A percentile compares a stretch with the other conserved stretches of the same genome.
Evolutionary conservation across 2,888 invertebrate genomes (phyloP).

Genomic region (Megastigmus dorsalis): DNA sequence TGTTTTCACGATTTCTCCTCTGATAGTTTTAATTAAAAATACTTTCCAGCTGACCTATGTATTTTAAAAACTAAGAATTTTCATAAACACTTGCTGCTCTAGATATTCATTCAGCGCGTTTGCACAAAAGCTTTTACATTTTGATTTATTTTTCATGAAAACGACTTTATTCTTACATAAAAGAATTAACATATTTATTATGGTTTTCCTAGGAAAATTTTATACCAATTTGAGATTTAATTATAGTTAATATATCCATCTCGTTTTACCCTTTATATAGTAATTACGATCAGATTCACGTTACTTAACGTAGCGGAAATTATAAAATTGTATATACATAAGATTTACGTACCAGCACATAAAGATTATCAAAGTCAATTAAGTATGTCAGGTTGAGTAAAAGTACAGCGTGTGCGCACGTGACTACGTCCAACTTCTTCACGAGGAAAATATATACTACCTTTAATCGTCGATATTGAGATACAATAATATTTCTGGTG

Average conservation of each 20-base stretch:
- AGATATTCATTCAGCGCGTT: neutral
- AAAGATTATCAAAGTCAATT: slow-evolving; percentile 10
- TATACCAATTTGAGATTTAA: neutral
- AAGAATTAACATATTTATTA: too few relatives aligned
- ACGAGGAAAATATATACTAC: neutral
- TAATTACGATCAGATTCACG: neutral
- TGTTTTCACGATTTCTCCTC: too few relatives aligned
- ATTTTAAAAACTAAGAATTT: neutral
- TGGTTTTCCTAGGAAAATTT: too few relatives aligned
- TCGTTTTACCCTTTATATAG: neutral
- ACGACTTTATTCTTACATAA: too few relatives aligned
- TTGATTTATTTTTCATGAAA: too few relatives aligned
- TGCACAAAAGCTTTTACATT: too few relatives aligned
- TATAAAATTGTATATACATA: slow-evolving; percentile 12
- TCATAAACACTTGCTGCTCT: neutral
- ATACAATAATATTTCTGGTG: too few relatives aligned
- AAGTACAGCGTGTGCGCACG: neutral
- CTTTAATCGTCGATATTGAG: too few relatives aligned
- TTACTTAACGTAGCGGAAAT: neutral
- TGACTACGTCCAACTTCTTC: neutral
- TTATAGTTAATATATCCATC: neutral
- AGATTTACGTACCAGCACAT: slow-evolving; percentile 12
- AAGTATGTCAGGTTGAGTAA: neutral
- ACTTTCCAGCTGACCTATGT: neutral
- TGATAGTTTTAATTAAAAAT: too few relatives aligned